These are phyloP conservation scores for Saturnia japonica DNA, from an alignment of 2,888 invertebrate species.

Conservation along the genomic window DNA sequence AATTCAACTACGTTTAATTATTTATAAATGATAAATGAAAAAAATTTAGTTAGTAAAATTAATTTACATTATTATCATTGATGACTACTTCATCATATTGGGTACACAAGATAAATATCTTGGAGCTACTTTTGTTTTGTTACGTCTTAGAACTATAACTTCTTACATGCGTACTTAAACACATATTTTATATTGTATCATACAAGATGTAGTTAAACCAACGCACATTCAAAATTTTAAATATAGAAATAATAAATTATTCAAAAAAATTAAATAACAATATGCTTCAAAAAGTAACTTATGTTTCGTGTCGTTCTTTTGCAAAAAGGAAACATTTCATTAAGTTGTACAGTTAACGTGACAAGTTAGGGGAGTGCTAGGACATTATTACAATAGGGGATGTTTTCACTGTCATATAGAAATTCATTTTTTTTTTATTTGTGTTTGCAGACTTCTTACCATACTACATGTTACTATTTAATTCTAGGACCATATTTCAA, in stretches of 20 bases:
- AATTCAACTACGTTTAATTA: no score
- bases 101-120: no score
- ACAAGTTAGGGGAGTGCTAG: slow-evolving; percentile 29
- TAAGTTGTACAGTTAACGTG: slow-evolving; percentile 52
- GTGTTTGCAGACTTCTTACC: neutral
- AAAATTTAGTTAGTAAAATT: no score
- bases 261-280: neutral
- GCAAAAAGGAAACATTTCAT: slow-evolving; percentile 46
- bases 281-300: neutral
- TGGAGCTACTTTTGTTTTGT: no score
- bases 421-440: neutral
- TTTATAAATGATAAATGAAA: no score
- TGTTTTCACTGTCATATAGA: neutral
- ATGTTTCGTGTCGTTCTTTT: neutral
- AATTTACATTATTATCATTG: no score
- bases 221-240: no score
- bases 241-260: neutral
- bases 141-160: no score
- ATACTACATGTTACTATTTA: no score
- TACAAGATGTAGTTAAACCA: neutral
- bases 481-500: neutral
- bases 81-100: no score
- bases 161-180: no score
- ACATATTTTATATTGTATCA: no score
- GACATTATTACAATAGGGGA: slow-evolving; percentile 8